Percentiles rank a stretch among this genome's conserved stretches.
Evolutionary conservation across 2,113 vertebrate genomes (phyloP).

Genomic region (Vulpes lagopus): DNA sequence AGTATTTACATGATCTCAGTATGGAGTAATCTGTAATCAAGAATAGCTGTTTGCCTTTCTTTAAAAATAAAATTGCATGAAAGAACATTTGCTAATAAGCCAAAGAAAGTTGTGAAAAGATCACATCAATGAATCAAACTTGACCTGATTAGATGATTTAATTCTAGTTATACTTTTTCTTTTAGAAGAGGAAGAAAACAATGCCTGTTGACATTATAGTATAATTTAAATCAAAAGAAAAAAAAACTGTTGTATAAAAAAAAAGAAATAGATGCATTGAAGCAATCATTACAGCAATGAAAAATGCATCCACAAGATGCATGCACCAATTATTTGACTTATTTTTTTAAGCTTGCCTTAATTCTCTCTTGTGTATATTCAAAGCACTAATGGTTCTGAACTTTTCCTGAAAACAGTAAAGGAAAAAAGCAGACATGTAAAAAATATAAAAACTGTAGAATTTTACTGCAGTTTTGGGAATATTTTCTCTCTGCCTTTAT

Average conservation of each 20-base stretch:
- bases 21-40: background rate
- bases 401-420: background rate
- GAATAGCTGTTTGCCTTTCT: slow-evolving; percentile 4
- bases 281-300: background rate
- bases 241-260: background rate
- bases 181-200: background rate
- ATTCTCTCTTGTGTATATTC: background rate
- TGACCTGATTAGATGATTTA: background rate
- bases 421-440: background rate
- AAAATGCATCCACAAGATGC: background rate
- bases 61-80: background rate
- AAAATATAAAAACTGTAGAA: background rate
- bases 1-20: background rate
- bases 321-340: background rate
- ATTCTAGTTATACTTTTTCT: background rate
- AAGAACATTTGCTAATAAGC: background rate
- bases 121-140: background rate
- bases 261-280: background rate
- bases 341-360: background rate
- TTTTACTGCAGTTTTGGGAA: background rate
- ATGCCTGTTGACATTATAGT: background rate
- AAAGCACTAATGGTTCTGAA: background rate
- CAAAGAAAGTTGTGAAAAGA: background rate
- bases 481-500: background rate
- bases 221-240: background rate